Percentiles rank a stretch among this genome's conserved stretches.
Evolutionary conservation across 2,888 invertebrate species (phyloP).

Genomic region (Chrysolina americana): DNA sequence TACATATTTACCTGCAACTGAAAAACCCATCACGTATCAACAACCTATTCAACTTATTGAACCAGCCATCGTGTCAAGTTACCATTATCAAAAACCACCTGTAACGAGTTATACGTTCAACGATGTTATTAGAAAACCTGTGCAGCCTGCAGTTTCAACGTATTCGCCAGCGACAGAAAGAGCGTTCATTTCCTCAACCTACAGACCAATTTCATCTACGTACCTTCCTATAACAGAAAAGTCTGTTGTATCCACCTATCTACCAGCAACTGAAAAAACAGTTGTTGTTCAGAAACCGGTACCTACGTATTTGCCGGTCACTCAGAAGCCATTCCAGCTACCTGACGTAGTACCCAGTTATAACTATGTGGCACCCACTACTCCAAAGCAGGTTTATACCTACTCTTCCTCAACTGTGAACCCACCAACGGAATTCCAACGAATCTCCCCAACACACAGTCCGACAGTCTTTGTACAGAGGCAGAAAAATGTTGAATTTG

Average conservation of each 20-base stretch:
- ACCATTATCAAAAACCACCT: slow-evolving; percentile 37
- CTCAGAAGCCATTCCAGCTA: slow-evolving; percentile 20
- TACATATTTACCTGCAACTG: slow-evolving; percentile 18
- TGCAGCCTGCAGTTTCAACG: slow-evolving; percentile 15
- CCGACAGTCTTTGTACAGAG: slow-evolving; percentile 22
- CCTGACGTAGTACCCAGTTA: slow-evolving; percentile 53
- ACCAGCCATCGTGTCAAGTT: slow-evolving; percentile 38
- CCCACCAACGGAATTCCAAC: slow-evolving; percentile 17
- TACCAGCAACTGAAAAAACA: slow-evolving; percentile 26
- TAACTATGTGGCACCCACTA: slow-evolving; percentile 44
- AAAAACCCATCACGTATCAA: background rate
- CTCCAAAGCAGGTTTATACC: slow-evolving; percentile 27
- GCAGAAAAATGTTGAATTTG: slow-evolving; percentile 37
- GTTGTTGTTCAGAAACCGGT: background rate
- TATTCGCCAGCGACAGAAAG: slow-evolving; percentile 22
- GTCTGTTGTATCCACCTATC: slow-evolving; percentile 5
- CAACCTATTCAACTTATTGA: slow-evolving; percentile 3
- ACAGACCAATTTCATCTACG: background rate
- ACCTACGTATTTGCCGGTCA: slow-evolving; percentile 6
- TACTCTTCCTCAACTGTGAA: slow-evolving; percentile 30
- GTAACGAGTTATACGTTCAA: slow-evolving; percentile 33
- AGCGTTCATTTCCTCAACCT: background rate
- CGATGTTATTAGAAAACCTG: slow-evolving; percentile 18
- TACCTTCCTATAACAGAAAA: slow-evolving; percentile 25
- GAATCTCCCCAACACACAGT: background rate